A percentile compares a stretch with the other conserved stretches of the same genome.
phyloP scores from a whole-genome alignment of 2,888 invertebrate genomes.

The Diaperis boleti region DNA sequence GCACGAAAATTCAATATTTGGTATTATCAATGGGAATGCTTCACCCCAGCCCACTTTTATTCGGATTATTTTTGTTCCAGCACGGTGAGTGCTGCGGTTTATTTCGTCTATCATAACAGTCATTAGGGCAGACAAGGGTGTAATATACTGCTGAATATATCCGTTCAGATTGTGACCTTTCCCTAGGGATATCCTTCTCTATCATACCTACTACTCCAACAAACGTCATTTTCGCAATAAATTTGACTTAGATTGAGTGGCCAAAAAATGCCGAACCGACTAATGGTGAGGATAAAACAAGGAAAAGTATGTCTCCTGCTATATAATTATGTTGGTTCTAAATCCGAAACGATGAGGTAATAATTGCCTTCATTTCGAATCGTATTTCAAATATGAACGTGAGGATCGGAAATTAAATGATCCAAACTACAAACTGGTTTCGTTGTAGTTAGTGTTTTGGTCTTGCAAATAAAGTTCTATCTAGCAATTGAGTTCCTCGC shows the following conservation, averaged over 20 bases:
- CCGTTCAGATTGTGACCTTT: conserved; percentile 50
- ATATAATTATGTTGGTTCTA: too few relatives aligned
- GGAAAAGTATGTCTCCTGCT: too few relatives aligned
- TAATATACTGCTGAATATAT: conserved; percentile 53
- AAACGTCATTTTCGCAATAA: conserved; percentile 50
- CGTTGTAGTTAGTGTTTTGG: too few relatives aligned
- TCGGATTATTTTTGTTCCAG: conserved; percentile 50
- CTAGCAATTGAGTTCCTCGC: too few relatives aligned
- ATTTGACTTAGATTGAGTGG: conserved; percentile 47
- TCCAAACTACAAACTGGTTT: too few relatives aligned
- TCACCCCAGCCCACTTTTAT: conserved; percentile 46
- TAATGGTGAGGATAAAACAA: too few relatives aligned
- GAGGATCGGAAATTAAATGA: too few relatives aligned
- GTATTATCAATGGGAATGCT: conserved; percentile 40
- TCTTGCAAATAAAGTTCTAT: too few relatives aligned
- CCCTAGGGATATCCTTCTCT: conserved; percentile 46
- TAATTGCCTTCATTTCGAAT: too few relatives aligned
- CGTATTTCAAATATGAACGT: too few relatives aligned
- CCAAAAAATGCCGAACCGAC: conserved; percentile 48
- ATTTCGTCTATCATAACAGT: conserved; percentile 53
- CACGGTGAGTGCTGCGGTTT: conserved; percentile 47
- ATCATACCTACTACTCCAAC: conserved; percentile 46
- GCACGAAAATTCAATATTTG: conserved; percentile 39
- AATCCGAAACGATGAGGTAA: too few relatives aligned
- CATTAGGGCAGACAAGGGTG: conserved; percentile 53